Percentiles rank a stretch among this genome's conserved stretches.
phyloP scores from a whole-genome alignment of 2,113 vertebrate species.

The Pituophis catenifer region DNA sequence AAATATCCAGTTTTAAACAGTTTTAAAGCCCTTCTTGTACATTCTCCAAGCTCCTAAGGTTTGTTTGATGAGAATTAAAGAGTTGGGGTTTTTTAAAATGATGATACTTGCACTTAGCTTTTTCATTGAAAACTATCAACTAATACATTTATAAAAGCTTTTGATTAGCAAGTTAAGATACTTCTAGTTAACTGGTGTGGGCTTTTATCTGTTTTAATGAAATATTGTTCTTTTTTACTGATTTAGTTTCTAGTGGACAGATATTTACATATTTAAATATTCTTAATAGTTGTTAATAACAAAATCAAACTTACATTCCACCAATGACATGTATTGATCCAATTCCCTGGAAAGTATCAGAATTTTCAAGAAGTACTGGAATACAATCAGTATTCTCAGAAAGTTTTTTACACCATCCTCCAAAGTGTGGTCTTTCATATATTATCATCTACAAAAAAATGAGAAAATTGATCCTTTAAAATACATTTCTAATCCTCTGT shows the following conservation, averaged over 20 bases:
- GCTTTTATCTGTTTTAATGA: not conserved
- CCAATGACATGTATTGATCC: slow-evolving; percentile 79
- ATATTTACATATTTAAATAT: not conserved
- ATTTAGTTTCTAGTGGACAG: not conserved
- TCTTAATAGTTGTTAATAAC: not conserved
- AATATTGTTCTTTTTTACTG: not conserved
- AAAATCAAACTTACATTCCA: slow-evolving; percentile 78
- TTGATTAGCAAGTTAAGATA: not conserved
- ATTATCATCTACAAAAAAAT: slow-evolving; percentile 74
- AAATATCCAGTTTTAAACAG: not conserved
- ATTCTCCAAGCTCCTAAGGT: not conserved
- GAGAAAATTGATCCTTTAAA: not conserved
- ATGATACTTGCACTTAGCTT: not conserved
- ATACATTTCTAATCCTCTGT: not conserved
- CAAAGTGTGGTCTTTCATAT: slow-evolving; percentile 75
- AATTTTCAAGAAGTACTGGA: slow-evolving; percentile 53
- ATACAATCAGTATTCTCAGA: slow-evolving; percentile 72
- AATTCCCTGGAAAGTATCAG: slow-evolving; percentile 60
- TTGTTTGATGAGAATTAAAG: not conserved
- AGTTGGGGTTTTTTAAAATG: not conserved
- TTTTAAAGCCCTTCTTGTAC: not conserved
- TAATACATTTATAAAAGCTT: not conserved
- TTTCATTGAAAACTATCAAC: not conserved
- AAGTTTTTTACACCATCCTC: slow-evolving; percentile 72
- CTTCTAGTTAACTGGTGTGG: not conserved